A percentile compares a stretch with the other conserved stretches of the same genome.
phyloP scores from a whole-genome alignment of 2,888 invertebrate species.

The Entomobrya proxima region DNA sequence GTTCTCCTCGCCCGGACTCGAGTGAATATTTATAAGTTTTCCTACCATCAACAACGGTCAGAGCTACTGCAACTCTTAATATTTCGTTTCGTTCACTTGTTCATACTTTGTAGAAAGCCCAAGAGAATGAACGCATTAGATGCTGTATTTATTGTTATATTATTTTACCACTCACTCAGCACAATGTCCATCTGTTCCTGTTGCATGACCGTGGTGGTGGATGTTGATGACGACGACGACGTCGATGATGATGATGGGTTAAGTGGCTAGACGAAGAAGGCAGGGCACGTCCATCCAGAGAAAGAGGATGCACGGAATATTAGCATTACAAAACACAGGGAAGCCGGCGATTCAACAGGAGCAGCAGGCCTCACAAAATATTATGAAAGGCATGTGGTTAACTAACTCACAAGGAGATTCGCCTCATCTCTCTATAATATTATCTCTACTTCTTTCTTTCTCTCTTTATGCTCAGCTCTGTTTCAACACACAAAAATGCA shows the following conservation, averaged over 20 bases:
- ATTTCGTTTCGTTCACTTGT: conserved; percentile 14
- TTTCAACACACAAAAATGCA: conserved; percentile 39
- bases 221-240: conserved; percentile 37
- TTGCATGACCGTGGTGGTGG: conserved; percentile 51
- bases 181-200: conserved; percentile 64
- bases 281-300: conserved; percentile 64
- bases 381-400: conserved; percentile 69
- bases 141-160: conserved; percentile 1
- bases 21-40: too few relatives aligned
- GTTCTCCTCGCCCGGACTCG: too few relatives aligned
- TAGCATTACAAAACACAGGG: conserved; percentile 64
- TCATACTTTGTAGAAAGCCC: background rate
- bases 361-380: conserved; percentile 67
- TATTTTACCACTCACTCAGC: conserved; percentile 12
- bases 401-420: conserved; percentile 63
- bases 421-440: conserved; percentile 45
- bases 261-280: conserved; percentile 67
- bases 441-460: background rate
- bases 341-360: conserved; percentile 64
- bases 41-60: background rate
- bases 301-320: conserved; percentile 68
- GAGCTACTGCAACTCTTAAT: background rate
- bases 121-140: background rate
- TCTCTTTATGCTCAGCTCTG: background rate
- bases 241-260: conserved; percentile 61